Evolutionary conservation across 2,113 vertebrate genomes (phyloP).

Genomic region (Seriola rivoliana): DNA sequence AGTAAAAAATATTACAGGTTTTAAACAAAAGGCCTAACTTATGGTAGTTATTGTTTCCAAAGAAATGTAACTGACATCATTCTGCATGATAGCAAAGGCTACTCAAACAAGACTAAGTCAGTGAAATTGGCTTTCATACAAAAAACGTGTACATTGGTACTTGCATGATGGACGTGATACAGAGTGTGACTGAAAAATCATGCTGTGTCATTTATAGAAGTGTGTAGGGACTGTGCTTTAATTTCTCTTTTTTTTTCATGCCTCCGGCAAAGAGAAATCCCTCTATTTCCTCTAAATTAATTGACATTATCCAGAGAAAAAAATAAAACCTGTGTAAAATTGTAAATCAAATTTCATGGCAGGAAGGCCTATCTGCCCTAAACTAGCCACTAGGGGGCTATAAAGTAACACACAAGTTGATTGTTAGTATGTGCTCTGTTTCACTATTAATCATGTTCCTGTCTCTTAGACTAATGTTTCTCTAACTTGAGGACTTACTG

Average conservation of each 20-base stretch:
- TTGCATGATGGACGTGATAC: neutral
- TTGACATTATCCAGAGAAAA: neutral
- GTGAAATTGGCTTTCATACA: neutral
- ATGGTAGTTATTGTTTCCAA: neutral
- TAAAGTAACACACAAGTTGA: slow-evolving; percentile 53
- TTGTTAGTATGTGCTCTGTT: slow-evolving; percentile 17
- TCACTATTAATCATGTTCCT: neutral
- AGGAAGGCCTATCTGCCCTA: slow-evolving; percentile 19
- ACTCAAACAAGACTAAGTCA: neutral
- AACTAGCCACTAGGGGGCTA: slow-evolving; percentile 78
- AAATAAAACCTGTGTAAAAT: neutral
- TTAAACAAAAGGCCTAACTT: neutral
- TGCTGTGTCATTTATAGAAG: neutral
- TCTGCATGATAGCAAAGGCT: neutral
- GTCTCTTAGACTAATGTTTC: slow-evolving; percentile 3
- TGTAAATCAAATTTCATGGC: slow-evolving; percentile 29
- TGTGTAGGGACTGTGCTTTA: neutral
- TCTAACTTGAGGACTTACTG: neutral
- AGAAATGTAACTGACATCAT: neutral
- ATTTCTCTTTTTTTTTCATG: neutral
- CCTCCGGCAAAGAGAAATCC: neutral
- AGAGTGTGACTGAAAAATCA: neutral
- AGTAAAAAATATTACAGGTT: neutral
- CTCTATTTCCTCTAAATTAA: neutral
- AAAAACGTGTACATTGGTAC: neutral